These are phyloP conservation scores for Gallinago media DNA, from an alignment of 2,113 vertebrate species.

Conservation along the genomic window DNA sequence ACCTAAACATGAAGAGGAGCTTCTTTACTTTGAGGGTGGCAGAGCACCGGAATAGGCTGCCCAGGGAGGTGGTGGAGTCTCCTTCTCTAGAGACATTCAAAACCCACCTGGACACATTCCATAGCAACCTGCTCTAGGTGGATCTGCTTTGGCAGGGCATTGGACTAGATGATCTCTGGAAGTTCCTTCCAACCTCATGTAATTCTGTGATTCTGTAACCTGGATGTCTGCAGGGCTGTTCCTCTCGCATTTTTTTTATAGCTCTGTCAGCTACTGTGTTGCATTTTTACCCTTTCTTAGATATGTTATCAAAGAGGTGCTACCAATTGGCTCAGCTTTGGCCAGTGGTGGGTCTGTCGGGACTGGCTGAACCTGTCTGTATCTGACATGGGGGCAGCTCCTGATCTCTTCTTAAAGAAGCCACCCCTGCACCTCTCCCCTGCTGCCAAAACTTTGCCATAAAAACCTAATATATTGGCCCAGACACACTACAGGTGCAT, in stretches of 20 bases:
- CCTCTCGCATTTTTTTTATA: background rate
- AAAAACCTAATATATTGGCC: background rate
- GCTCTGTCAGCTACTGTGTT: background rate
- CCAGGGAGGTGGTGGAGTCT: too few relatives aligned
- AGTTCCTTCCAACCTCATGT: too few relatives aligned
- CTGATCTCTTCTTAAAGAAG: background rate
- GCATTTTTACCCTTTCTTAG: background rate
- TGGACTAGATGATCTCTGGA: too few relatives aligned
- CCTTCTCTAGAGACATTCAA: too few relatives aligned
- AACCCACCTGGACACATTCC: too few relatives aligned
- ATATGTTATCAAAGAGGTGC: background rate
- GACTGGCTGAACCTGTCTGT: background rate
- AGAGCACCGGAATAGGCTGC: too few relatives aligned
- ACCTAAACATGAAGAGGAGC: too few relatives aligned
- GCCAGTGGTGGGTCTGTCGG: rapidly evolving
- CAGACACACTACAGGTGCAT: background rate
- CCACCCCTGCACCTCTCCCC: background rate
- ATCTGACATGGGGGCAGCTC: background rate
- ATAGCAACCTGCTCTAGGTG: too few relatives aligned
- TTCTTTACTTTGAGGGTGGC: too few relatives aligned
- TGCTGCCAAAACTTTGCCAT: background rate
- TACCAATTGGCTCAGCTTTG: background rate
- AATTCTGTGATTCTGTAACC: background rate
- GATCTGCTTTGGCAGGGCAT: too few relatives aligned
- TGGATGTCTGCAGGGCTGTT: background rate